phyloP scores from a whole-genome alignment of 2,113 vertebrate genomes.

The Jaculus jaculus region DNA sequence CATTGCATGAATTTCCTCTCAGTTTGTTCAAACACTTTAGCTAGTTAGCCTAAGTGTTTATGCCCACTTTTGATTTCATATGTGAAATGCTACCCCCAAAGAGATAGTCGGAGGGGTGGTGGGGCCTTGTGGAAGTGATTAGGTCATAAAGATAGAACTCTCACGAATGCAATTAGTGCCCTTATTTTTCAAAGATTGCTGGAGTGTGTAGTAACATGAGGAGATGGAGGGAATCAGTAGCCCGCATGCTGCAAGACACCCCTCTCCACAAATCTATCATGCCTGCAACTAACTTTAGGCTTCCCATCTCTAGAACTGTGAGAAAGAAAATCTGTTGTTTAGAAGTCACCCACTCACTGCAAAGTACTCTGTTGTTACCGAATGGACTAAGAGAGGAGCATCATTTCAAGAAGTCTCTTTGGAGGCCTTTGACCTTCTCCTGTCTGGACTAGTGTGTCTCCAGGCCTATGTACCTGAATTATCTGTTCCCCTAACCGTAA shows the following conservation, averaged over 20 bases:
- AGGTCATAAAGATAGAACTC: background rate
- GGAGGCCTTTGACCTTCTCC: background rate
- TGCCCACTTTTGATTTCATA: background rate
- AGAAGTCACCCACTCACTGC: background rate
- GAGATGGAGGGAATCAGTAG: background rate
- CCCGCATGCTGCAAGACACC: background rate
- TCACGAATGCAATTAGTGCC: background rate
- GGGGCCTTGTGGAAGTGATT: background rate
- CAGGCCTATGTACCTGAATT: background rate
- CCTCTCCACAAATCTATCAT: background rate
- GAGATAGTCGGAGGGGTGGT: no score
- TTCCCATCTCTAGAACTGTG: background rate
- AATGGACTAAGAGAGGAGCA: background rate
- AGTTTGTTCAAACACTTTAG: background rate
- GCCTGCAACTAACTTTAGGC: background rate
- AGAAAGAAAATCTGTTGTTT: background rate
- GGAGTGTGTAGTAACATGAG: background rate
- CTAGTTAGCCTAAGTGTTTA: background rate
- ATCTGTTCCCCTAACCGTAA: background rate
- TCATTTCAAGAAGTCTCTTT: background rate
- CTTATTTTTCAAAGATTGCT: background rate
- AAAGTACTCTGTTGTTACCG: background rate
- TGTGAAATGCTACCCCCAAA: background rate
- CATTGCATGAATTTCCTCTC: slow-evolving; percentile 28
- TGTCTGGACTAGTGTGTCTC: background rate